Conservation (phyloP, 2,888 invertebrate genomes). For the Apamea sordens region DNA sequence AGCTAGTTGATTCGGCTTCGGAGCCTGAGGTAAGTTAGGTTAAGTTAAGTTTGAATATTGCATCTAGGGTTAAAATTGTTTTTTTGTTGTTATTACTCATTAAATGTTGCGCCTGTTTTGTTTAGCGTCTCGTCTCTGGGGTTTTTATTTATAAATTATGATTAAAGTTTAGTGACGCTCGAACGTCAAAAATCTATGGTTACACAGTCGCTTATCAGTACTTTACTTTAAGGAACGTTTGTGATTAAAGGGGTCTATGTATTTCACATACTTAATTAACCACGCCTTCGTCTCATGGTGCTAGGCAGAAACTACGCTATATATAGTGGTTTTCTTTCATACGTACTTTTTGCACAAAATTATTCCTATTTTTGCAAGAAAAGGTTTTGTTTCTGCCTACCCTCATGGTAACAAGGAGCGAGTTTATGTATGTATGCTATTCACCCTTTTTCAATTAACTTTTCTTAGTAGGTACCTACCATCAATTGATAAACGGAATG, state of each 20-base stretch:
- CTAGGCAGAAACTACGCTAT: background rate
- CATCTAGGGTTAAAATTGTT: background rate
- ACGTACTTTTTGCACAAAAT: background rate
- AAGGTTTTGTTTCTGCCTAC: too few relatives aligned
- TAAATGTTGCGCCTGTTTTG: background rate
- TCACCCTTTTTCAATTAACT: too few relatives aligned
- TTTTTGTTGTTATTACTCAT: background rate
- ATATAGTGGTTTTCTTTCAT: background rate
- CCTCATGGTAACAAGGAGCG: too few relatives aligned
- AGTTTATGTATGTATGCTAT: too few relatives aligned
- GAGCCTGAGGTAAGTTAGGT: slow-evolving; percentile 7
- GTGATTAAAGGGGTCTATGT: background rate
- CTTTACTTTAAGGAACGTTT: too few relatives aligned
- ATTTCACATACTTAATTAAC: background rate
- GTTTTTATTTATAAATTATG: too few relatives aligned
- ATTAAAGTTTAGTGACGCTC: too few relatives aligned
- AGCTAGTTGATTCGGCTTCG: slow-evolving; percentile 18
- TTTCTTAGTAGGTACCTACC: background rate
- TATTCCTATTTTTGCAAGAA: too few relatives aligned
- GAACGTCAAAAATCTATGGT: too few relatives aligned
- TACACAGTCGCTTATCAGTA: too few relatives aligned
- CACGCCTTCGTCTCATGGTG: background rate
- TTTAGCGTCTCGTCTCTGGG: background rate
- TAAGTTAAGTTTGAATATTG: background rate
- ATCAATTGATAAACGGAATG: background rate